Evolutionary conservation across 1,140 invertebrate species (phyloP), one percentile per base, ranked within the genome.

Genomic region (Episyrphus balteatus): DNA sequence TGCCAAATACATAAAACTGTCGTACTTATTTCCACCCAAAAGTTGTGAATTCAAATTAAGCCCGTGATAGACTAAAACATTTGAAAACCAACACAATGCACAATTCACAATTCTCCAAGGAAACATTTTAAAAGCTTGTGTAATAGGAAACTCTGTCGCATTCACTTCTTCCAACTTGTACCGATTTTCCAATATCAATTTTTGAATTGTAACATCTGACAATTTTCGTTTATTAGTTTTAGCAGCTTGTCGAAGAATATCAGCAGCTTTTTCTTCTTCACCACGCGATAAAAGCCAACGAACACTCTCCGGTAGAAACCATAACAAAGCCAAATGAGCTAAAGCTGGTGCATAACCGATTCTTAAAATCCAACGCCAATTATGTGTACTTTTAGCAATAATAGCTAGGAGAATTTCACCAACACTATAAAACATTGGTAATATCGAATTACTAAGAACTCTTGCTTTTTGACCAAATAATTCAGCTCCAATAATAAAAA

Each of bases 1-100:
- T 43, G 79, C 76, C 37, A 82, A 79, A 14, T 81, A 71, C 3
- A 82, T 79, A 56, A 86, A 85, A 63, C 84, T 83, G 12, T 76
- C 62, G 63, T 86, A 84, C 54, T 75, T 79, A 56, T 86, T 76
- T 5, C 84, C 84, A 13, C 78, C 77, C 18, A 91, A 70, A 31
- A 82, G 73, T 10, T 84, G 83, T 0, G 85, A 81, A 61, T 87
- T 88, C 37, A 89, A 75, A 9, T 84, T 85, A 7, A 91, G 64
- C 0, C 86, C 88, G 61, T 88, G 90, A 64, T 87, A 91, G 6
- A 88, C 77, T 55, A 88, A 81, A 1, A 80, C 73, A 51, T 77
- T 76, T 2, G 80, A 75, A 3, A 80, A 66, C 83, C 80, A 87
- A 66, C 76, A 85, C 63, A 82, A 76, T 38, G 73, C 77, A 50